phyloP scores from a whole-genome alignment of 2,797 vertebrate species.

The Cirrhinus molitorella region DNA sequence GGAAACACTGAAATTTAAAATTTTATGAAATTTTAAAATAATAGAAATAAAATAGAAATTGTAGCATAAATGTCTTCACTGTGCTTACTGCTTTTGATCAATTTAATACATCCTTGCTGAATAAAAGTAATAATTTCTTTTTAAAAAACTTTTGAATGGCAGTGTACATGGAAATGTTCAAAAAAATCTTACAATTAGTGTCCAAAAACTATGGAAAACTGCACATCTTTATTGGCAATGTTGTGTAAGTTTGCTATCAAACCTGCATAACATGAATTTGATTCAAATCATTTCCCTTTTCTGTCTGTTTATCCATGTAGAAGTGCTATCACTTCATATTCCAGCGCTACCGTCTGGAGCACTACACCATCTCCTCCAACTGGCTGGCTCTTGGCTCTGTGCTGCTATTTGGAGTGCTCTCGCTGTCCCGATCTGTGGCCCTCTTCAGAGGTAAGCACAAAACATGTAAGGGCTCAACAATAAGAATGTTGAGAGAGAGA shows the following conservation, averaged over 20 bases:
- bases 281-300: background rate
- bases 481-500: background rate
- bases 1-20: no score
- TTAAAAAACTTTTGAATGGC: background rate
- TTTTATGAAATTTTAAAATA: no score
- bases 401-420: conserved; percentile 87
- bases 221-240: background rate
- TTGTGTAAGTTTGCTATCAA: background rate
- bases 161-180: background rate
- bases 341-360: conserved; percentile 94
- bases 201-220: background rate
- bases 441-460: conserved; percentile 89
- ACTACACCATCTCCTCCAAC: conserved; percentile 96
- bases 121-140: background rate
- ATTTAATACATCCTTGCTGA: background rate
- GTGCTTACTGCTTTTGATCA: background rate
- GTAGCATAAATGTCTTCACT: background rate
- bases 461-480: background rate
- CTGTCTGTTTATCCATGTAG: conserved; percentile 73
- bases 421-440: conserved; percentile 93
- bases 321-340: conserved; percentile 99
- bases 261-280: background rate
- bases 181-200: background rate
- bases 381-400: conserved; percentile 92
- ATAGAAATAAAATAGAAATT: no score